Conservation (phyloP, 2,888 invertebrate genomes). For the Pristionchus exspectatus region DNA sequence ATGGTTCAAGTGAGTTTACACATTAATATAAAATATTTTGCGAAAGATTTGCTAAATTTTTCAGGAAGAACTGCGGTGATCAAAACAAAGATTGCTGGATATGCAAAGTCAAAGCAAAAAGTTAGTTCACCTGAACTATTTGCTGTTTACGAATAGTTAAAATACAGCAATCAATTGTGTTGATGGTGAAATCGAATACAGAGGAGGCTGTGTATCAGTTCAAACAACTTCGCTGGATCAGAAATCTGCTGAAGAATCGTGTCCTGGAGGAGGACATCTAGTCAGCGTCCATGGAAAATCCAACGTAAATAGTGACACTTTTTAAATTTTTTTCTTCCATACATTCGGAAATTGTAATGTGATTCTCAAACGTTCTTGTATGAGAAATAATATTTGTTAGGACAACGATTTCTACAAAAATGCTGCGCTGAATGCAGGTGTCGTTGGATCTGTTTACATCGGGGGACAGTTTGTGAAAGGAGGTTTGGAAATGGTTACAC, state of each 20-base stretch:
- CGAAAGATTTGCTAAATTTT: not conserved
- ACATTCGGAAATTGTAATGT: no score
- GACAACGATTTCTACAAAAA: not conserved
- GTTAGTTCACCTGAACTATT: not conserved
- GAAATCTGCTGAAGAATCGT: not conserved
- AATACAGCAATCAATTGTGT: not conserved
- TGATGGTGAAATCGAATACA: not conserved
- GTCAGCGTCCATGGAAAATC: not conserved
- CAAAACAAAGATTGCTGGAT: not conserved
- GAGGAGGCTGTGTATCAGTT: not conserved
- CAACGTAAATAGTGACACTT: not conserved
- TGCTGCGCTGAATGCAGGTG: not conserved
- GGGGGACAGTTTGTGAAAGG: not conserved
- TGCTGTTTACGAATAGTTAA: not conserved
- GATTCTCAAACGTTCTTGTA: no score
- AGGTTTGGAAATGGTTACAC: not conserved
- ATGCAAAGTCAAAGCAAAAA: not conserved
- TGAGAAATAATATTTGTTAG: not conserved
- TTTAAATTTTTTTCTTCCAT: not conserved
- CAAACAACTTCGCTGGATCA: not conserved
- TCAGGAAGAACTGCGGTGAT: not conserved
- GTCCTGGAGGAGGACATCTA: constrained; percentile 25
- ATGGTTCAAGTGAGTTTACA: not conserved
- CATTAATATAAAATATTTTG: no score
- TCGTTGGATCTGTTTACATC: constrained; percentile 1